These are phyloP conservation scores for Plebejus argus DNA, from an alignment of 2,888 invertebrate genomes.

Conservation along the genomic window DNA sequence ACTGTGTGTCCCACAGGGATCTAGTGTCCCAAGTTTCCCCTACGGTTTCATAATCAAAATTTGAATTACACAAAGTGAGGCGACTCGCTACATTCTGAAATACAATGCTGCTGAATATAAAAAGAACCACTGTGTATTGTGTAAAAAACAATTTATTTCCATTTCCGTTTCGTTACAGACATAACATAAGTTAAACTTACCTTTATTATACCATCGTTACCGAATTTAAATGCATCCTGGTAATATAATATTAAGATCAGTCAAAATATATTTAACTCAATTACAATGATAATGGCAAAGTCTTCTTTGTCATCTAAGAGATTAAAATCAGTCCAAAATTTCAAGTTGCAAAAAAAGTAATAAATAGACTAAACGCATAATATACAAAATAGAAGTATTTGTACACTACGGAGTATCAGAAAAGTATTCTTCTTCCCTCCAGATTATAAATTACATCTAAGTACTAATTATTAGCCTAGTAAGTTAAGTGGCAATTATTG, in stretches of 20 bases:
- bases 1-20: too few relatives aligned
- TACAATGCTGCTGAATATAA: background rate
- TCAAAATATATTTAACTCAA: background rate
- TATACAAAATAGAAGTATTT: background rate
- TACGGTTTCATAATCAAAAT: too few relatives aligned
- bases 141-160: slow-evolving; percentile 12
- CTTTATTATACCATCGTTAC: background rate
- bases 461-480: background rate
- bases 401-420: background rate
- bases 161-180: background rate
- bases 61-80: too few relatives aligned
- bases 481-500: slow-evolving; percentile 63
- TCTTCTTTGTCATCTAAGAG: background rate
- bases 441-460: background rate
- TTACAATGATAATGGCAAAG: background rate
- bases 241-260: background rate
- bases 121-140: background rate
- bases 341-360: background rate
- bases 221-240: slow-evolving; percentile 17
- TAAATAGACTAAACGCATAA: background rate
- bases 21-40: too few relatives aligned
- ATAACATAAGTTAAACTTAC: background rate
- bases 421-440: background rate
- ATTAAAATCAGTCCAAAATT: background rate
- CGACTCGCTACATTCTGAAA: background rate